A percentile compares a stretch with the other conserved stretches of the same genome.
Conservation (phyloP, 2,113 vertebrate species). For the Alligator mississippiensis region DNA sequence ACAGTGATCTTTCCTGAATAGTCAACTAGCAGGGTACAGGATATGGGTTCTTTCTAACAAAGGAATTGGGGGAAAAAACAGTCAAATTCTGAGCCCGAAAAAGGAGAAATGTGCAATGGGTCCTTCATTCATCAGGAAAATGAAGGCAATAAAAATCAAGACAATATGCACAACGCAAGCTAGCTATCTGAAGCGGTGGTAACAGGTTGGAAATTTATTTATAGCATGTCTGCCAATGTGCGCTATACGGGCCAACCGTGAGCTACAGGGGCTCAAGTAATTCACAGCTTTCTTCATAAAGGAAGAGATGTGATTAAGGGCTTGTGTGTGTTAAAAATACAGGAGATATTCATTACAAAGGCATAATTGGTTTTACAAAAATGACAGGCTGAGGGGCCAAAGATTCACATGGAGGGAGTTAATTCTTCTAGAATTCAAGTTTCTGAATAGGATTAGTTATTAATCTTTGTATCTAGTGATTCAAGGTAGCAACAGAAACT, state of each 20-base stretch:
- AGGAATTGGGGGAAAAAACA: not conserved
- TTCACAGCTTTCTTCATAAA: slow-evolving; percentile 46
- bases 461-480: slow-evolving; percentile 32
- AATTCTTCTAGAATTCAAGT: not conserved
- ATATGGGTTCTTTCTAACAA: not conserved
- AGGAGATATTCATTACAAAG: slow-evolving; percentile 36
- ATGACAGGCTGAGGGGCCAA: slow-evolving; percentile 17
- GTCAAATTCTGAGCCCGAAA: not conserved
- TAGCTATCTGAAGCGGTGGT: slow-evolving; percentile 31
- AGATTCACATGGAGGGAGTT: slow-evolving; percentile 28
- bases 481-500: slow-evolving; percentile 9
- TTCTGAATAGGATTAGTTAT: slow-evolving; percentile 38
- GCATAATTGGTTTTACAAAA: slow-evolving; percentile 24
- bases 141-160: slow-evolving; percentile 31
- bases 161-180: not conserved
- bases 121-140: slow-evolving; percentile 33
- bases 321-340: slow-evolving; percentile 26
- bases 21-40: not conserved
- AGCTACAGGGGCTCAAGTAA: not conserved
- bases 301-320: slow-evolving; percentile 46
- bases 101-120: not conserved
- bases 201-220: slow-evolving; percentile 38
- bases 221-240: not conserved
- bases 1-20: not conserved
- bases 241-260: slow-evolving; percentile 26